Percentiles rank a stretch among this genome's conserved stretches.
These are phyloP conservation scores for Chaunax sp. DNA, from an alignment of 2,797 vertebrate genomes.

Conservation along the genomic window DNA sequence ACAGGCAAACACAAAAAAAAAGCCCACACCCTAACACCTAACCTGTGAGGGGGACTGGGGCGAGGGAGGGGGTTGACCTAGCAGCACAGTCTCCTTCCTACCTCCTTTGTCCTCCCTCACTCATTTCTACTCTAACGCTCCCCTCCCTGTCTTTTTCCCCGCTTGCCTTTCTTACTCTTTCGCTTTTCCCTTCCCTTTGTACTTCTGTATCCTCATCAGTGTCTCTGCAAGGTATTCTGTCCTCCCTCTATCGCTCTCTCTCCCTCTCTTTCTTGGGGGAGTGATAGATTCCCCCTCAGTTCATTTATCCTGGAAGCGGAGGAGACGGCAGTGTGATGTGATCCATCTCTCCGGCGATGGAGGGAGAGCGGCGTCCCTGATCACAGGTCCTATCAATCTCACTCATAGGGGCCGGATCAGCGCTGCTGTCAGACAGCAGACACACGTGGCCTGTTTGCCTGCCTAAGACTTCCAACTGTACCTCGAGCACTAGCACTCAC, in stretches of 20 bases:
- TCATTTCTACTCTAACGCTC: conserved; percentile 33
- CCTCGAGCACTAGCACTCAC: conserved; percentile 64
- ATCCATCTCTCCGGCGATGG: conserved; percentile 85
- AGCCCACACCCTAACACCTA: conserved; percentile 82
- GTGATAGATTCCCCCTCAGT: conserved; percentile 86
- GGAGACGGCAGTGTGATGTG: conserved; percentile 83
- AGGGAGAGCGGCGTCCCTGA: conserved; percentile 83
- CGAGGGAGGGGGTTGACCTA: conserved; percentile 65
- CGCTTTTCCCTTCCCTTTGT: conserved; percentile 29
- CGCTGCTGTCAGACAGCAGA: conserved; percentile 79
- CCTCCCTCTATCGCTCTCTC: conserved; percentile 48
- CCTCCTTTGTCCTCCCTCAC: conserved; percentile 26
- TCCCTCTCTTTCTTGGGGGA: conserved; percentile 71
- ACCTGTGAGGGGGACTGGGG: conserved; percentile 78
- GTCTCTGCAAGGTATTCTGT: conserved; percentile 63
- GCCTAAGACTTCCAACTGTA: conserved; percentile 79
- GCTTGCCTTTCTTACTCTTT: conserved; percentile 55
- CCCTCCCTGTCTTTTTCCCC: conserved; percentile 25
- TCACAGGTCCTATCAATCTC: conserved; percentile 87
- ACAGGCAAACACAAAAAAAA: conserved; percentile 83
- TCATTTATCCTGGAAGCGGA: conserved; percentile 87
- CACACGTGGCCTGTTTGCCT: conserved; percentile 72
- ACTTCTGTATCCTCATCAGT: conserved; percentile 61
- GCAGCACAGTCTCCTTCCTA: conserved; percentile 65
- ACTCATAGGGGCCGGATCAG: conserved; percentile 85